These are phyloP conservation scores for Himalopsyche tibetana DNA, from an alignment of 2,888 invertebrate genomes.

Conservation along the genomic window DNA sequence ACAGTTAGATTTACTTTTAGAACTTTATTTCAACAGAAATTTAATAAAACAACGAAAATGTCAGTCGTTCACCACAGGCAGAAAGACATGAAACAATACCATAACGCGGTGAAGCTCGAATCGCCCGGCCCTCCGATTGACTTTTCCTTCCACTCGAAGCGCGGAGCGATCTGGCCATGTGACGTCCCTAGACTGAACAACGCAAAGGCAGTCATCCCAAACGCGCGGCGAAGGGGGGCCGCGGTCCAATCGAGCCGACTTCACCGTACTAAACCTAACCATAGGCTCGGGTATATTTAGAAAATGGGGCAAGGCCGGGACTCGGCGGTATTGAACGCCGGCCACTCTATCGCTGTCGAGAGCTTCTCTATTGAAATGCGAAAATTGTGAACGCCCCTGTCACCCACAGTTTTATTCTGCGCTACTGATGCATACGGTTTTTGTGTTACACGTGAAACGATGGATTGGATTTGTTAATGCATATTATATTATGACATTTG, in stretches of 20 bases:
- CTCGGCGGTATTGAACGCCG: constrained; percentile 10
- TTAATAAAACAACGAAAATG: no score
- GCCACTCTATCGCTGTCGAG: constrained; percentile 32
- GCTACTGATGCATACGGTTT: constrained; percentile 7
- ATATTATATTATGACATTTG: no score
- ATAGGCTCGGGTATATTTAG: constrained; percentile 50
- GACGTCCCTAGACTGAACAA: constrained; percentile 15
- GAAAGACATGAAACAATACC: no score
- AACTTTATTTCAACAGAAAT: no score
- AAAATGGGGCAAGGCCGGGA: constrained; percentile 54
- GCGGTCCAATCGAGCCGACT: constrained; percentile 28
- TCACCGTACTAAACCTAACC: constrained; percentile 22
- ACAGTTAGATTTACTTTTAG: no score
- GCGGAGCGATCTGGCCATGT: constrained; percentile 5
- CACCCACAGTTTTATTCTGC: constrained; percentile 15
- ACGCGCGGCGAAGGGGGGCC: constrained; percentile 11
- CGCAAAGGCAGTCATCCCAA: constrained; percentile 22
- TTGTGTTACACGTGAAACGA: no score
- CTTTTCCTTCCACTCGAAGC: constrained; percentile 3
- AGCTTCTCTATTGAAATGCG: constrained; percentile 36
- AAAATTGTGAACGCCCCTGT: constrained; percentile 36
- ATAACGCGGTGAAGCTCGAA: no score
- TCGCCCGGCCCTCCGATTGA: not conserved
- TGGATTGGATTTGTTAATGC: no score
- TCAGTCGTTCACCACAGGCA: no score